Base-by-base conservation (phyloP, 2,113 vertebrate species). In the Ia io region DNA sequence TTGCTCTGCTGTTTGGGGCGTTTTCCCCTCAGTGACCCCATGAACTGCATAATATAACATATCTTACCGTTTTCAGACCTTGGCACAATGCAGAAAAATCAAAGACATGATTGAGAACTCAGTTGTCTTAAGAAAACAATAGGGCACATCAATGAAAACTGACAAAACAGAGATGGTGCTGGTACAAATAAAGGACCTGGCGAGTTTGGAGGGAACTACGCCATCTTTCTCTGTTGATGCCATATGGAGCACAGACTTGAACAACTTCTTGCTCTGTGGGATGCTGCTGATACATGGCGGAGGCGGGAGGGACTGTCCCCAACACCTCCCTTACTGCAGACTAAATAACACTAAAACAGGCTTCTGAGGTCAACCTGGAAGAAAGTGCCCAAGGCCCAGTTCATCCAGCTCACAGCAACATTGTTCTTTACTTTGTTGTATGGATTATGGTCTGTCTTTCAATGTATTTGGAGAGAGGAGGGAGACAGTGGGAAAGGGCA, bases 221-320 rank as follows among this genome's bases (percentile, higher is more conserved):
- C 84, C 71, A 30, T 92, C 67, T 53, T 89, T n/a, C 76, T 94
- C 78, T 96, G 77, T 93, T 89, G 84, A 90, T 82, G 65, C 84
- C 94, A 92, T n/a, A 87, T 87, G 92, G 18, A 73, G 42, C 79
- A 69, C 91, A 63, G 84, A 84, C 84, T 84, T 90, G 69, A 67
- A 74, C 40, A 93, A 35, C 67, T 82, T 35, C n/a, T n/a, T 67
- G 84, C 32, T 74, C 35, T 14, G 4, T 16, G 67, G 82, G 82
- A 70, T 49, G 69, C 59, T 96, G 84, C 76, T 94, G 80, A 93
- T 90, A 47, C 65, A 90, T 69, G 84, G 80, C 28, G 25, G 42
- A 25, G 42, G 53, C 67, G 18, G 47, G 47, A 11, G 44, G 9
- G 44, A 10, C 87, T 71, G 7, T 11, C 32, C 63, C 37, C 49